Evolutionary conservation across 2,888 invertebrate genomes (phyloP).

Genomic region (Stenichneumon culpator): DNA sequence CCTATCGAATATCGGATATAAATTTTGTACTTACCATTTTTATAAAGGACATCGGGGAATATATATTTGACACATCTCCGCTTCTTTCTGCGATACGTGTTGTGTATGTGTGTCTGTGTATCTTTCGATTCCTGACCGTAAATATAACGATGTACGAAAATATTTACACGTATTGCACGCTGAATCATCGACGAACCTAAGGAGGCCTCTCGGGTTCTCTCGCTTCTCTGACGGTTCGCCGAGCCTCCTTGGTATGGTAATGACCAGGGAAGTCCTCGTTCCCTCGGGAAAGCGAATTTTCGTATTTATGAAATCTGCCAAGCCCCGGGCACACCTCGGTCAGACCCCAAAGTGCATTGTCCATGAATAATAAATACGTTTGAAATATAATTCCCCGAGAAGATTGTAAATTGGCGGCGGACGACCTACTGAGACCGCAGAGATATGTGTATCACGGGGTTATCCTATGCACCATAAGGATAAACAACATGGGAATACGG

Average conservation of each 20-base stretch:
- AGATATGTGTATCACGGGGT: constrained; percentile 48
- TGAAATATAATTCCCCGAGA: constrained; percentile 64
- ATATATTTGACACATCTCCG: constrained; percentile 12
- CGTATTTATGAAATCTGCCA: constrained; percentile 69
- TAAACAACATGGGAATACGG: constrained; percentile 53
- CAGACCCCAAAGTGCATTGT: constrained; percentile 67
- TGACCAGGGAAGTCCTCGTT: constrained; percentile 41
- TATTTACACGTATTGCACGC: constrained; percentile 41
- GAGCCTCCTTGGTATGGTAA: constrained; percentile 54
- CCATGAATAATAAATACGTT: constrained; percentile 69
- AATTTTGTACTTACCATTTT: constrained; percentile 44
- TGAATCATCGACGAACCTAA: constrained; percentile 26
- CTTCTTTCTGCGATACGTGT: neutral
- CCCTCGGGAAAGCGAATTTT: constrained; percentile 53
- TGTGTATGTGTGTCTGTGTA: constrained; percentile 13
- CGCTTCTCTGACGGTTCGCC: constrained; percentile 35
- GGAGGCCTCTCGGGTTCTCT: constrained; percentile 19
- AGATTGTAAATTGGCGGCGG: constrained; percentile 62
- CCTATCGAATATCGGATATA: constrained; percentile 10
- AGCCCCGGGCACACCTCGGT: constrained; percentile 39
- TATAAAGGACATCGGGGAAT: neutral
- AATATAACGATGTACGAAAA: constrained; percentile 33
- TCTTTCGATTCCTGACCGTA: constrained; percentile 34
- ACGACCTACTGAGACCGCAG: constrained; percentile 50
- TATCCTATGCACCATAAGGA: constrained; percentile 30